phyloP scores from a whole-genome alignment of 2,888 invertebrate species.

The Esperia sulphurella region DNA sequence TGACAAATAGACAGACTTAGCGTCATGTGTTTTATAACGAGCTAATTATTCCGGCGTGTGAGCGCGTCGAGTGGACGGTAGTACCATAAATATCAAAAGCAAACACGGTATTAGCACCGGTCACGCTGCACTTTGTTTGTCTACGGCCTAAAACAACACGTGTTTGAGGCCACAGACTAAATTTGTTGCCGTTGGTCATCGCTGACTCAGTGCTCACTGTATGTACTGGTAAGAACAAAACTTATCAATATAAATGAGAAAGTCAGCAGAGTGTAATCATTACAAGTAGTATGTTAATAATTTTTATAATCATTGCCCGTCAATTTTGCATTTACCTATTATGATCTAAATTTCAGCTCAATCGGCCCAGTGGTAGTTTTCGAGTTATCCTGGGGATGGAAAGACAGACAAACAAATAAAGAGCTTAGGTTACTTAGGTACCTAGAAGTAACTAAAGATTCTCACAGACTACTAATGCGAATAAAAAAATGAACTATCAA shows the following conservation, averaged over 20 bases:
- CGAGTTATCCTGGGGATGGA: too few relatives aligned
- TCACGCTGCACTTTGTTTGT: conserved; percentile 72
- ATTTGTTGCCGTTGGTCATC: conserved; percentile 68
- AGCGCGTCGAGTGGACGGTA: conserved; percentile 47
- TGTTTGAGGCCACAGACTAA: conserved; percentile 67
- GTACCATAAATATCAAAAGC: conserved; percentile 71
- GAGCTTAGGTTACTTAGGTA: too few relatives aligned
- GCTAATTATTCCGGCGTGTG: conserved; percentile 71
- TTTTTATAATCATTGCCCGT: too few relatives aligned
- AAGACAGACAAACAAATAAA: too few relatives aligned
- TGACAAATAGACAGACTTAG: conserved; percentile 37
- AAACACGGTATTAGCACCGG: conserved; percentile 74
- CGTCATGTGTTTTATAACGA: conserved; percentile 66
- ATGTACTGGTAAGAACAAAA: conserved; percentile 36
- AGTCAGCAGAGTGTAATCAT: neutral
- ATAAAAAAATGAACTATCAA: too few relatives aligned
- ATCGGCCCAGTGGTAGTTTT: too few relatives aligned
- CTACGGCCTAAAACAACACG: conserved; percentile 75
- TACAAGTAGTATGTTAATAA: neutral
- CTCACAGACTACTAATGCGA: too few relatives aligned
- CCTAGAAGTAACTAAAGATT: too few relatives aligned
- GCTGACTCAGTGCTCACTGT: conserved; percentile 64
- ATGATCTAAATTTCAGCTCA: too few relatives aligned
- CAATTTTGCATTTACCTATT: too few relatives aligned
- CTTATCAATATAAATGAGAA: neutral